Evolutionary conservation across 2,113 vertebrate genomes (phyloP).

Genomic region (Menidia beryllina): DNA sequence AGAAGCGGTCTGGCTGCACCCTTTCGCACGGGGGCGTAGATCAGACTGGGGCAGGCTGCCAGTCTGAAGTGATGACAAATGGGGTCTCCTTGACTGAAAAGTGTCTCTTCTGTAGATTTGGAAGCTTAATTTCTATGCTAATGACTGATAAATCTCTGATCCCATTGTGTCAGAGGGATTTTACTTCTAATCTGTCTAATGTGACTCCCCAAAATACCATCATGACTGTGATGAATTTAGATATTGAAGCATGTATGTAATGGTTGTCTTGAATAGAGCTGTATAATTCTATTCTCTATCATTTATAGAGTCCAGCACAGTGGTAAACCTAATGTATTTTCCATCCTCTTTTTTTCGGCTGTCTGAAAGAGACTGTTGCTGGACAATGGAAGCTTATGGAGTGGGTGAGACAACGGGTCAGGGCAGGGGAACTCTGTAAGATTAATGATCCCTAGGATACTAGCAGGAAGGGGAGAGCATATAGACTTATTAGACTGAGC

Average conservation of each 20-base stretch:
- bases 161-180: slow-evolving; percentile 80
- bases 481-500: slow-evolving; percentile 51
- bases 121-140: slow-evolving; percentile 75
- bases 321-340: slow-evolving; percentile 33
- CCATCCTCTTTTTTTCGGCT: slow-evolving; percentile 33
- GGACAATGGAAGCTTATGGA: slow-evolving; percentile 32
- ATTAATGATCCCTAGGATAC: slow-evolving; percentile 58
- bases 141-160: slow-evolving; percentile 77
- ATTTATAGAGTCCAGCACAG: neutral
- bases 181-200: slow-evolving; percentile 58
- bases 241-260: slow-evolving; percentile 43
- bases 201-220: slow-evolving; percentile 65
- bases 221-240: slow-evolving; percentile 73
- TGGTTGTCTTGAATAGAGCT: slow-evolving; percentile 24
- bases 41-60: slow-evolving; percentile 15
- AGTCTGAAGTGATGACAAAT: slow-evolving; percentile 34
- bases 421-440: slow-evolving; percentile 48
- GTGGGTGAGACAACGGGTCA: slow-evolving; percentile 48
- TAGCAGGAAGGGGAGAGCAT: slow-evolving; percentile 40
- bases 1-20: slow-evolving; percentile 11
- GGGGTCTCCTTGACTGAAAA: slow-evolving; percentile 49
- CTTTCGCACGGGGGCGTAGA: neutral
- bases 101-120: slow-evolving; percentile 39
- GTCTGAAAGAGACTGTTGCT: slow-evolving; percentile 39
- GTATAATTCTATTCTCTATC: too few relatives aligned